These are phyloP conservation scores for Leptobrachium leishanense DNA, from an alignment of 2,113 vertebrate genomes.

Conservation along the genomic window DNA sequence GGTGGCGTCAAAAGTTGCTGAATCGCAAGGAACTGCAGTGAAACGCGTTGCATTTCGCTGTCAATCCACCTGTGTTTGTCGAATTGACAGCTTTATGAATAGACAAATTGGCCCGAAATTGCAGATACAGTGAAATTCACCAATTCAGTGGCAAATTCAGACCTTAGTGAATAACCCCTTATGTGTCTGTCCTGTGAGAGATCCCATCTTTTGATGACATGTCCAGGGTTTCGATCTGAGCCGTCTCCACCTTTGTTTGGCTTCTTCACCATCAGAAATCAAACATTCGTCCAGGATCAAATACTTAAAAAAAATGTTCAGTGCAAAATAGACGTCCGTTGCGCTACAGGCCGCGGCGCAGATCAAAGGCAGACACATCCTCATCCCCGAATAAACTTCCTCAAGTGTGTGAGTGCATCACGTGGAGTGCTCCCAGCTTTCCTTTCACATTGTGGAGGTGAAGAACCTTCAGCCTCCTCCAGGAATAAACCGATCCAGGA, in stretches of 20 bases:
- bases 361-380: neutral
- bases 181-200: no score
- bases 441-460: neutral
- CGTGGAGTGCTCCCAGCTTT: neutral
- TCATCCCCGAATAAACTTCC: neutral
- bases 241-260: neutral
- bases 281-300: neutral
- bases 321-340: neutral
- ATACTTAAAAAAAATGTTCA: neutral
- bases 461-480: neutral
- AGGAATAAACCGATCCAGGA: neutral
- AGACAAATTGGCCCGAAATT: no score
- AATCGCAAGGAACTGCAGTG: no score
- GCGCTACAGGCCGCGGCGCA: neutral
- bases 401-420: neutral
- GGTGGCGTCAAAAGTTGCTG: no score
- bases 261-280: neutral
- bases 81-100: no score
- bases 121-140: no score
- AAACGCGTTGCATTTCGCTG: no score
- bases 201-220: no score
- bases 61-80: no score
- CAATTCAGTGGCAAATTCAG: no score
- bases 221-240: no score
- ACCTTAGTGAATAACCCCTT: no score